phyloP scores from a whole-genome alignment of 2,888 invertebrate genomes.

The Lutraria lutraria region DNA sequence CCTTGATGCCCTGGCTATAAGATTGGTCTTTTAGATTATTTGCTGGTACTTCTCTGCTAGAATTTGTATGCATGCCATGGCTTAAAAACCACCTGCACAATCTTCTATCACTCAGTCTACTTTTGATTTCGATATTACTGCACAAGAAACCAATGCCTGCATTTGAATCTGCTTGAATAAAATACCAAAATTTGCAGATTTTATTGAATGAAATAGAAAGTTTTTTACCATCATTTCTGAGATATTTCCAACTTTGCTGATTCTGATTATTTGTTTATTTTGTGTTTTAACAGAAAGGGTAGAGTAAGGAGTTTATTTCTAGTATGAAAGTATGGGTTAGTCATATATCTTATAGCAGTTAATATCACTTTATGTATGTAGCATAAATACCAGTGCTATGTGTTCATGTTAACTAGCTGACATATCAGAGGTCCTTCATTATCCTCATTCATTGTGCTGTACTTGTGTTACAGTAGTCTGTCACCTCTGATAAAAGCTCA shows the following conservation, averaged over 20 bases:
- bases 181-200: background rate
- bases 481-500: too few relatives aligned
- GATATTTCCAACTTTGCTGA: slow-evolving; percentile 13
- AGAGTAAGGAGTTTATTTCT: slow-evolving; percentile 34
- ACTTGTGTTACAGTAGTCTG: too few relatives aligned
- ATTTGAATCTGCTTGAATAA: background rate
- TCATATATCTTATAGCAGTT: background rate
- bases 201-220: background rate
- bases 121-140: background rate
- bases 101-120: background rate
- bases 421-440: too few relatives aligned
- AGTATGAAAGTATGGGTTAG: background rate
- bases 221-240: background rate
- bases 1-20: background rate
- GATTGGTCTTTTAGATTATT: background rate
- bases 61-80: slow-evolving; percentile 15
- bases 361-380: background rate
- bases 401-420: too few relatives aligned
- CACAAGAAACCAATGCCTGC: slow-evolving; percentile 6
- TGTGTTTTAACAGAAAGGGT: slow-evolving; percentile 37
- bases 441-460: too few relatives aligned
- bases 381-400: background rate
- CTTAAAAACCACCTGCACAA: background rate
- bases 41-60: background rate
- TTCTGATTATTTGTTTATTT: slow-evolving; percentile 13